These are phyloP conservation scores for Oceanodroma tethys DNA, from an alignment of 2,113 vertebrate genomes.

Conservation along the genomic window DNA sequence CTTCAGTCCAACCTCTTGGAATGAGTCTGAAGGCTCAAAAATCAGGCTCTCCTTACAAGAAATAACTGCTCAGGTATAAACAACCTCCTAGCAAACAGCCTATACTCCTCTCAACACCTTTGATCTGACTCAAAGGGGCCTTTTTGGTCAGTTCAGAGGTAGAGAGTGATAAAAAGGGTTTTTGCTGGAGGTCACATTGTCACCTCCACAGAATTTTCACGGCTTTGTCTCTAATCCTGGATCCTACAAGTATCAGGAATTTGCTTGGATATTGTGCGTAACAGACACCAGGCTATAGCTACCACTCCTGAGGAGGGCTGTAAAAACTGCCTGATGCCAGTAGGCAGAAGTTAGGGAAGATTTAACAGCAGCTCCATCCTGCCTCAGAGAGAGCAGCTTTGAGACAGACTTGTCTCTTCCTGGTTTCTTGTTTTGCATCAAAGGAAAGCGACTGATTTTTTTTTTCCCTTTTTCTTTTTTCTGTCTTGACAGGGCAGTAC, in stretches of 20 bases:
- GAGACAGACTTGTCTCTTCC: not conserved
- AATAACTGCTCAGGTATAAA: slow-evolving; percentile 21
- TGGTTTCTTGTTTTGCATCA: slow-evolving; percentile 27
- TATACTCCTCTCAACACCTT: not conserved
- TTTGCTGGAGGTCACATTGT: not conserved
- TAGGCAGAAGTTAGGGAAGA: not conserved
- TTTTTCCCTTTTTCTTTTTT: not conserved
- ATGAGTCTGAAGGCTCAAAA: slow-evolving; percentile 11
- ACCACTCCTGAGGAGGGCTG: not conserved
- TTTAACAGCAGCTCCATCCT: not conserved
- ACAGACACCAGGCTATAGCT: not conserved
- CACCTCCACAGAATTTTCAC: not conserved
- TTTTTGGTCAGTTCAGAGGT: not conserved
- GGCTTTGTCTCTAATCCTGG: not conserved
- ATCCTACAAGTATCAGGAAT: not conserved
- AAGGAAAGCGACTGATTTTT: not conserved
- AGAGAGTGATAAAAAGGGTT: not conserved
- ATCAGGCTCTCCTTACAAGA: slow-evolving; percentile 6
- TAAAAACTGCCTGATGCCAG: not conserved
- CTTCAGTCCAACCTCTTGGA: slow-evolving; percentile 66
- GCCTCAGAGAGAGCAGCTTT: not conserved
- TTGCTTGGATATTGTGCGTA: not conserved
- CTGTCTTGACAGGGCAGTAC: not conserved
- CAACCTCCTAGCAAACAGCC: not conserved
- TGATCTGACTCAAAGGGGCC: not conserved